phyloP scores from a whole-genome alignment of 1,140 invertebrate genomes.

The Formica selysi region DNA sequence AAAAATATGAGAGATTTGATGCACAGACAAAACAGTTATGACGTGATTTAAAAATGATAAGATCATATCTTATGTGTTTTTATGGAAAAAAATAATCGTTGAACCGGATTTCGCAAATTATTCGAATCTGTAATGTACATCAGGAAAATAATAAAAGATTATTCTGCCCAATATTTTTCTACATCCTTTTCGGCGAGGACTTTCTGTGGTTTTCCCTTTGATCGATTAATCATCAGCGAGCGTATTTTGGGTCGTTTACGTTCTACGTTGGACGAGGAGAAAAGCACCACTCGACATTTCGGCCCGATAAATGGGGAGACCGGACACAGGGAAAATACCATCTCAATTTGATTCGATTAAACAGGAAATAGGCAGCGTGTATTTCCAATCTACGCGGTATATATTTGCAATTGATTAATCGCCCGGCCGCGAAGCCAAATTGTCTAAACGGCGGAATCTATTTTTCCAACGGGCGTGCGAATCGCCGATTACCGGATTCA shows the following conservation, averaged over 20 bases:
- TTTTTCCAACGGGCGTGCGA: slow-evolving; percentile 56
- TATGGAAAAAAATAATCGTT: neutral
- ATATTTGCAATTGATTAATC: slow-evolving; percentile 64
- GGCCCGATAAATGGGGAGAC: slow-evolving; percentile 51
- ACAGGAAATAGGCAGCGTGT: slow-evolving; percentile 62
- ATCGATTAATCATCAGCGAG: slow-evolving; percentile 53
- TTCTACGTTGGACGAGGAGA: slow-evolving; percentile 31
- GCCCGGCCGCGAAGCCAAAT: slow-evolving; percentile 43
- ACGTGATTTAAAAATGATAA: neutral
- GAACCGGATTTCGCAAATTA: neutral
- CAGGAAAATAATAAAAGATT: neutral
- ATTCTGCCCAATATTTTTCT: slow-evolving; percentile 9
- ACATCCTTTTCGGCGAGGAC: neutral
- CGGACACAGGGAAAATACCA: slow-evolving; percentile 62
- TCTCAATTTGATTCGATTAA: slow-evolving; percentile 65
- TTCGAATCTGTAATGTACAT: neutral
- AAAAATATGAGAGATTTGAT: neutral
- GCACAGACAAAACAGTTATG: neutral
- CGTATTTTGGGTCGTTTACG: slow-evolving; percentile 54
- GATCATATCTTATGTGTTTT: neutral
- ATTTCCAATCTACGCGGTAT: slow-evolving; percentile 59
- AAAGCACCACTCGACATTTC: slow-evolving; percentile 62
- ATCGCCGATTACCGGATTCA: slow-evolving; percentile 37
- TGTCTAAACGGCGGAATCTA: slow-evolving; percentile 64
- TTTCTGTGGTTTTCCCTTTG: slow-evolving; percentile 50